Evolutionary conservation across 2,113 vertebrate genomes (phyloP).

Genomic region (Nothocercus nigrocapillus): DNA sequence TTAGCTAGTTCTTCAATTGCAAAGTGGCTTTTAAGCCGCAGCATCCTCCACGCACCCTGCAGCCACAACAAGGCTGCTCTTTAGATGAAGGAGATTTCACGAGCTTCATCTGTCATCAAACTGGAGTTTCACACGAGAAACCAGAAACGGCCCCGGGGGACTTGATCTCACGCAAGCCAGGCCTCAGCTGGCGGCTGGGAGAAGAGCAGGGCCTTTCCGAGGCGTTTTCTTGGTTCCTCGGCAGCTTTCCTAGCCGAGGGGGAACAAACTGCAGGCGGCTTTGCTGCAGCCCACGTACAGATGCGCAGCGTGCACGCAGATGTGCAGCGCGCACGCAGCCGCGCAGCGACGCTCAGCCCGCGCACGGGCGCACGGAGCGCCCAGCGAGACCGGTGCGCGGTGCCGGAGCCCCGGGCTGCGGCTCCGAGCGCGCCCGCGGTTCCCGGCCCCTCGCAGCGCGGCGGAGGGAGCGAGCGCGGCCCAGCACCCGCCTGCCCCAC

Average conservation of each 20-base stretch:
- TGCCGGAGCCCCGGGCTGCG: too few species aligned
- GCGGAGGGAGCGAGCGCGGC: too few species aligned
- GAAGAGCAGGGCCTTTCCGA: slow-evolving; percentile 25
- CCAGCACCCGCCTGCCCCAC: too few species aligned
- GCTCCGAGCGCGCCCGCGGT: too few species aligned
- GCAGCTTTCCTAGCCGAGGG: neutral
- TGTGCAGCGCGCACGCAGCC: too few species aligned
- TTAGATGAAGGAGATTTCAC: neutral
- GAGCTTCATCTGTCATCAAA: slow-evolving; percentile 16
- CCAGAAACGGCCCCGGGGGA: neutral
- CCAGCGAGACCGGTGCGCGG: too few species aligned
- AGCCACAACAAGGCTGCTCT: neutral
- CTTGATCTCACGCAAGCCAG: neutral
- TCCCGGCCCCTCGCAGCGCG: too few species aligned
- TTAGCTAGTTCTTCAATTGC: neutral
- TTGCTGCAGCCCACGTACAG: neutral
- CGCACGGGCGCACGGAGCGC: too few species aligned
- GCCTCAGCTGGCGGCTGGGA: neutral
- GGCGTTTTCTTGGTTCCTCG: neutral
- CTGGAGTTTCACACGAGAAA: neutral
- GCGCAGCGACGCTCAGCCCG: too few species aligned
- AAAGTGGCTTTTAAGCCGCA: neutral
- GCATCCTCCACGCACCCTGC: neutral
- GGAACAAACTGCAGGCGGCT: neutral
- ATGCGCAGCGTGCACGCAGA: too few species aligned